Evolutionary conservation across 2,888 invertebrate species (phyloP), one percentile per base, ranked within the genome.

Genomic region (Myopa testacea): DNA sequence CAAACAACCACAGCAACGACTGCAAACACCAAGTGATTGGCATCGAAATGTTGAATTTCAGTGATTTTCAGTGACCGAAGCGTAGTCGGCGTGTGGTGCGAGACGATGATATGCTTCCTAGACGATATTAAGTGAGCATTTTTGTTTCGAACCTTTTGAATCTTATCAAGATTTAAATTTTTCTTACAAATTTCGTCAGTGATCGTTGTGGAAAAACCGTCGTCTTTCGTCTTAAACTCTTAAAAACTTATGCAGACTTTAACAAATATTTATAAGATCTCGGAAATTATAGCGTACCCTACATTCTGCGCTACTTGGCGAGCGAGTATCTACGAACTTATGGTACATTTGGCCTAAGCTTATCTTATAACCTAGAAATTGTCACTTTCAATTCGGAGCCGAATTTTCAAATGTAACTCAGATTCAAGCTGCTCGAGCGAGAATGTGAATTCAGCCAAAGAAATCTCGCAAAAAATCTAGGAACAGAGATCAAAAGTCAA

Each of bases 401-500:
- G n/a, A 37, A 37, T n/a, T 55, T 12, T 10, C n/a, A 65, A 65
- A 12, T 8, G 8, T 16, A 34, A 67, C 38, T 67, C 16, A 40
- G 40, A 67, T n/a, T n/a, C 67, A n/a, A 37, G 38, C 40, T 67
- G 67, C 40, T 37, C 14, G n/a, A 37, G 38, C 67, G 38, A n/a
- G 67, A 67, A 67, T 67, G 40, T 7, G 38, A 67, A 40, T 40
- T 38, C 38, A 7, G 38, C n/a, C 14, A 67, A 50, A 69, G 45
- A 69, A 40, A 34, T 37, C 40, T 34, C 37, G 12, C 37, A 19
- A 40, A 62, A 58, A 62, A 62, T 62, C 62, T 26, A 63, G 70
- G 40, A 63, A 63, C 58, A 77, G 67, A 78, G 79, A 78, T 79
- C 79, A 79, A 65, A 74, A 79, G 79, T 79, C 79, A 79, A 74